phyloP scores from a whole-genome alignment of 1,140 invertebrate species.

The Drosophila tristis region DNA sequence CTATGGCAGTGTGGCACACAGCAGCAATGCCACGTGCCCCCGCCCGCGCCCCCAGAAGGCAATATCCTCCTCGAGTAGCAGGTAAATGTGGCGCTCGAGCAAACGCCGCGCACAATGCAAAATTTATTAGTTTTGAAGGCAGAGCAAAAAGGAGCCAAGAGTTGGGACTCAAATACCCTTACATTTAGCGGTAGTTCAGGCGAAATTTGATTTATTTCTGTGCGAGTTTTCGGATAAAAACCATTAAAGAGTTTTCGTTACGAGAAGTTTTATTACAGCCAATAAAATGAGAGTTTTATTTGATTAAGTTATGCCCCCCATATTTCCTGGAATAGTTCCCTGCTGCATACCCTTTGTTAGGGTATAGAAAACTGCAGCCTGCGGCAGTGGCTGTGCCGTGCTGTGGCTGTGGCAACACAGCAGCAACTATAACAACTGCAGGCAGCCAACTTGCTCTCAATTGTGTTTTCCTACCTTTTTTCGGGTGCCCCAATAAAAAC shows the following conservation, averaged over 20 bases:
- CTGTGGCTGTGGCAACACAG: not conserved
- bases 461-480: slow-evolving; percentile 35
- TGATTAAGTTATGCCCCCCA: no score
- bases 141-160: slow-evolving; percentile 6
- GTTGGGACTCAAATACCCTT: no score
- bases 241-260: not conserved
- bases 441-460: slow-evolving; percentile 40
- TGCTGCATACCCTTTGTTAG: not conserved
- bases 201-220: no score
- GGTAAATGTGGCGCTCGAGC: slow-evolving; percentile 14
- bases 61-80: slow-evolving; percentile 12
- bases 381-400: not conserved
- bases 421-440: slow-evolving; percentile 39
- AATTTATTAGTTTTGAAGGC: slow-evolving; percentile 63
- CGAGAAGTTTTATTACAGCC: no score
- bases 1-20: not conserved
- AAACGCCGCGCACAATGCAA: slow-evolving; percentile 54
- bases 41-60: slow-evolving; percentile 7
- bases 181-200: no score
- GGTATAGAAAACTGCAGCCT: slow-evolving; percentile 9
- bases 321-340: no score
- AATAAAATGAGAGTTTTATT: no score
- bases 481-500: no score
- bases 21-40: slow-evolving; percentile 25
- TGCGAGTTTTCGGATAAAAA: no score